Evolutionary conservation across 2,113 vertebrate genomes (phyloP).

Genomic region (Heptranchias perlo): DNA sequence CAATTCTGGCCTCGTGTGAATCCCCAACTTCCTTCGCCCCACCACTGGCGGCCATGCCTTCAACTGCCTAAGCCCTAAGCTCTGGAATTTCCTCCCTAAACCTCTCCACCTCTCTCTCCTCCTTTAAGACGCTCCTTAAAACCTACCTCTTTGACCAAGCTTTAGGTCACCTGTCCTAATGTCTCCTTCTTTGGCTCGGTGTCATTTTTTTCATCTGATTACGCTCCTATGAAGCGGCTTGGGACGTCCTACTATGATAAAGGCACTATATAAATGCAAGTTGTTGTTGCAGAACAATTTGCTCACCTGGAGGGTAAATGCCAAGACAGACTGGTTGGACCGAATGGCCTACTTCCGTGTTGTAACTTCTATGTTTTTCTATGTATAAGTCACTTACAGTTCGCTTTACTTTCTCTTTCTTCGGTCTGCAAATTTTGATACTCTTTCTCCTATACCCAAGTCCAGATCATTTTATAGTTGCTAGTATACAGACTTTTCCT

Average conservation of each 20-base stretch:
- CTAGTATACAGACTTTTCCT: too few species aligned
- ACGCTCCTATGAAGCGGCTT: background rate
- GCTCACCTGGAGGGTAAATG: background rate
- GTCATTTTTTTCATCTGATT: background rate
- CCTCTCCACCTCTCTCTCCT: background rate
- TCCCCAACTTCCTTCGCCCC: background rate
- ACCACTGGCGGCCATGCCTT: background rate
- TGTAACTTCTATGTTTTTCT: background rate
- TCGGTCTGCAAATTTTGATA: too few species aligned
- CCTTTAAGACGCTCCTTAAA: too few species aligned
- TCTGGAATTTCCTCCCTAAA: background rate
- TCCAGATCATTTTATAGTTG: too few species aligned
- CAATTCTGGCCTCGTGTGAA: background rate
- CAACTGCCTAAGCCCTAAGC: background rate
- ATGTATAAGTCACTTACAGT: background rate
- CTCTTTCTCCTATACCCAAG: too few species aligned
- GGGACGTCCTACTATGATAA: background rate
- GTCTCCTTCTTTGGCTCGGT: background rate
- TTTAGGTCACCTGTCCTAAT: background rate
- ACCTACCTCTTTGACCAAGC: background rate
- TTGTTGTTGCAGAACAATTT: background rate
- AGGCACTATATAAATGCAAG: background rate
- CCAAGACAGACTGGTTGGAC: background rate
- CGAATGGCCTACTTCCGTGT: background rate
- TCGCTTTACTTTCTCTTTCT: background rate